Evolutionary conservation across 2,113 vertebrate species (phyloP), one percentile per base, ranked within the genome.

Genomic region (Notothenia rossii): DNA sequence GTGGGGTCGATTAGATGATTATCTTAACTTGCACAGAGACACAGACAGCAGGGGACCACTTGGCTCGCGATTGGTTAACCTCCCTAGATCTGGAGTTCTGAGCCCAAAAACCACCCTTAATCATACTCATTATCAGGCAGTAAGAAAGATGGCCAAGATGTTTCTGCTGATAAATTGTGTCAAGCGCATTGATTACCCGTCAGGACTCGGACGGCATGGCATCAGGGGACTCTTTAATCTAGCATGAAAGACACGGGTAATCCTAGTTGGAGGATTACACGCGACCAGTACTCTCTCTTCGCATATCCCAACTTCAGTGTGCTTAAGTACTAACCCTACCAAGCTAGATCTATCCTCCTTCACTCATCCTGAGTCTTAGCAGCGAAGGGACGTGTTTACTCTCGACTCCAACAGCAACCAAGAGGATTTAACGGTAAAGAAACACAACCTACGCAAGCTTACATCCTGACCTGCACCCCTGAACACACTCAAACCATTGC

Each of bases 221-320:
- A 82, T 89, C 83, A 87, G 81, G 85, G 85, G 86, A 82, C 55
- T 66, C 79, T 89, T 90, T 91, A 89, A 92, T 92, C 88, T 88
- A 70, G 66, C 90, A 88, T 84, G 88, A 93, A 81, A 88, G 87
- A 92, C 85, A 79, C 10, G 63, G 77, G 88, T 93, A 94, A 94
- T 93, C 90, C 91, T 73, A 59, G 80, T 55, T 82, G 81, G 80
- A 73, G 90, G 90, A 92, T 92, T 92, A 92, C 82, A 77, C 75
- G 50, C 50, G 13, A 85, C 81, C 80, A 81, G 71, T 75, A 75
- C 81, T 85, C 79, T 59, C 80, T 72, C 79, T 62, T 81, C 50
- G 7, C 78, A 75, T 82, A 86, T 82, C 83, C 74, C 76, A 87
- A 90, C 62, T 90, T 88, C 20, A 59, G 15, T 20, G 50, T 67